A percentile compares a stretch with the other conserved stretches of the same genome.
These are phyloP conservation scores for Laupala kohalensis DNA, from an alignment of 1,140 invertebrate genomes.

Conservation along the genomic window DNA sequence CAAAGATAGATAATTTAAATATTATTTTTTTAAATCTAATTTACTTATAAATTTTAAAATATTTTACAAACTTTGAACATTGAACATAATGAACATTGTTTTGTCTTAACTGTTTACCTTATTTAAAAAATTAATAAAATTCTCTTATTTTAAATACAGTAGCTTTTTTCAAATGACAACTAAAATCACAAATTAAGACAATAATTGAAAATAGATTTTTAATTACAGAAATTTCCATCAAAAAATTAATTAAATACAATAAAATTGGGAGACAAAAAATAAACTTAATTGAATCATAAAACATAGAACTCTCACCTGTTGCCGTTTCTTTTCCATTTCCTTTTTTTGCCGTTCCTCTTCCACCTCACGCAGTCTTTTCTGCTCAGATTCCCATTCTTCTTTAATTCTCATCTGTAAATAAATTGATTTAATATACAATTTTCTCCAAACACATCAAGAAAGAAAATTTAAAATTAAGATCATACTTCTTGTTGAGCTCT, in stretches of 20 bases:
- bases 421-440: slow-evolving; percentile 9
- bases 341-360: slow-evolving; percentile 24
- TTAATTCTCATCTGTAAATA: slow-evolving; percentile 29
- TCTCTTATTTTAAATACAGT: too few species aligned
- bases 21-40: too few species aligned
- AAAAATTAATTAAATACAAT: background rate
- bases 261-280: background rate
- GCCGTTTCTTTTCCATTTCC: slow-evolving; percentile 21
- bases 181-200: background rate
- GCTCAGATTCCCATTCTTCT: slow-evolving; percentile 25
- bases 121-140: too few species aligned
- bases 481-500: slow-evolving; percentile 34
- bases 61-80: too few species aligned
- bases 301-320: slow-evolving; percentile 5
- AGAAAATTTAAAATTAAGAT: background rate
- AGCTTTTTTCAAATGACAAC: background rate
- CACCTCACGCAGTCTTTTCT: slow-evolving; percentile 25
- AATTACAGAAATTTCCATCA: background rate
- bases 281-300: background rate
- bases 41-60: too few species aligned
- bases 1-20: too few species aligned
- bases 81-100: too few species aligned
- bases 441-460: background rate
- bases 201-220: background rate
- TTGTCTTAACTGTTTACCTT: too few species aligned